Base-by-base conservation (phyloP, 2,888 invertebrate species). In the Trisateles emortualis region DNA sequence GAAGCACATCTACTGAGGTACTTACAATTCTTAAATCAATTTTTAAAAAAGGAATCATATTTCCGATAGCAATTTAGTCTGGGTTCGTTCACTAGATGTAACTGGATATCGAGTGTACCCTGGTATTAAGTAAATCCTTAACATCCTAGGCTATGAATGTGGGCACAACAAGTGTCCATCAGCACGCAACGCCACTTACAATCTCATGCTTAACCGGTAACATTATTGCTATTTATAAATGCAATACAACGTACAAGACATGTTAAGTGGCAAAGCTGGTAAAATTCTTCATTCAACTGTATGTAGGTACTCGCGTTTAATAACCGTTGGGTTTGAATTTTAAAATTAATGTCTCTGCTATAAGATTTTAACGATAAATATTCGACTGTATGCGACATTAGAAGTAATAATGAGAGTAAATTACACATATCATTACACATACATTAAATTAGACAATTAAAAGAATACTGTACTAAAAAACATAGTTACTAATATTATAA, bases 101-200 rank as follows among this genome's bases (percentile, higher is more conserved):
- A 41, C 33, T 16, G 19, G 26, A 22, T 9, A 8, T 10, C 16
- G 11, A 2, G 11, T 10, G 14, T 42, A 54, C 52, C 52, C 57
- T 56, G 30, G 35, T 39, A 74, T 69, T 69, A 74, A 59, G 59
- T 59, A 46, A 57, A 68, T 65, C 76, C 60, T 64, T 65, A 55
- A 59, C 54, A 59, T 64, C 59, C 60, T 51, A 44, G 46, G 50
- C 47, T 49, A 58, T 32, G 43, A 62, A 64, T 51, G 59, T 56
- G 50, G 49, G 43, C 60, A 45, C 45, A 58, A 58, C 76, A 62
- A 69, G 71, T 62, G 68, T 63, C 60, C 63, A 52, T 56, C 57
- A 62, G 51, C 76, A 74, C 68, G 78, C 74, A 71, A 65, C 24
- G 30, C 44, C 60, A 64, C 66, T 71, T 68, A 64, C 59, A 30